Evolutionary conservation across 2,888 invertebrate genomes (phyloP), one percentile per base, ranked within the genome.

Genomic region (Drosophila greeni): DNA sequence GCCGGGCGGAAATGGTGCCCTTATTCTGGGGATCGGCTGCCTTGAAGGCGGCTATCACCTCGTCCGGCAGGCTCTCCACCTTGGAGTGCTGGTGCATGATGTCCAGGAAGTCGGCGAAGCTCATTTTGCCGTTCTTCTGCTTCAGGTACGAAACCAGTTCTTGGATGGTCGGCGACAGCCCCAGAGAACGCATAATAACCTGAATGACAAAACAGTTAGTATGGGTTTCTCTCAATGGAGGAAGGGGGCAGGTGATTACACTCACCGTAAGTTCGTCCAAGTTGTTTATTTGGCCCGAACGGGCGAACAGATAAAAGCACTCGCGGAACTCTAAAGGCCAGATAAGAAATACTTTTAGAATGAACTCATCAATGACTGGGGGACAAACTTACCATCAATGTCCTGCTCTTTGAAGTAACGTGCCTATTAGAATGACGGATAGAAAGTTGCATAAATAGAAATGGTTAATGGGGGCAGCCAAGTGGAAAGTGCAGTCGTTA

Each of bases 321-420:
- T 98, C 98, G 85, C 97, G 93, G 88, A 97, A 98, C 89, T 97
- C 97, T 97, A 14, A 7, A 20, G 24, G 52, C 40, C n/a, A 34
- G 67, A 48, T 66, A 66, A 58, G 58, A 18, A 58, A 61, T 66
- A 45, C 49, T 40, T 59, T 48, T 20, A 36, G 52, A 31, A 70
- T 81, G 74, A 75, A 49, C 45, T 75, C 66, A 81, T 48, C 24
- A 26, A 29, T 47, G 9, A 39, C n/a, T 12, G 20, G 42, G 11
- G 8, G 0, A 58, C 18, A 14, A 31, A 90, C 91, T 91, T 91
- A 97, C 97, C 97, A 90, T 97, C 97, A 76, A 97, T 97, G 86
- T 97, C 97, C 88, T 96, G 95, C 90, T 97, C 97, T 85, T 95
- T 95, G 88, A 97, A 97, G 89, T 95, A 96, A 70, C 96, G 93